These are phyloP conservation scores for Aphis craccivora DNA, from an alignment of 1,140 invertebrate genomes.

Conservation along the genomic window DNA sequence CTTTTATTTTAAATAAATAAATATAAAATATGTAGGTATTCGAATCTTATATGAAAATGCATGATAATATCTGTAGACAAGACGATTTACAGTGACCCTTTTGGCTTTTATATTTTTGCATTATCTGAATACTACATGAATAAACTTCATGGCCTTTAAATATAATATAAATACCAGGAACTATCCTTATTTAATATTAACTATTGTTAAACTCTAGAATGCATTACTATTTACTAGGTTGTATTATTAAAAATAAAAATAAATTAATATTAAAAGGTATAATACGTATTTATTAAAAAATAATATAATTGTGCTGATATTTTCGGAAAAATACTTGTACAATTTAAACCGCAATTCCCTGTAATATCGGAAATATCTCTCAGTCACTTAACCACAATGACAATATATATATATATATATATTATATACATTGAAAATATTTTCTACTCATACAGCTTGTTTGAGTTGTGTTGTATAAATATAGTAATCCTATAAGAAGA, in stretches of 20 bases:
- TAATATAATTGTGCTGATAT: background rate
- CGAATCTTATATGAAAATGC: background rate
- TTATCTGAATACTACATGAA: background rate
- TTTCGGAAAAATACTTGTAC: background rate
- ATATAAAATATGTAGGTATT: constrained; percentile 1
- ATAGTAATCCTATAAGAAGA: background rate
- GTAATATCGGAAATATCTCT: background rate
- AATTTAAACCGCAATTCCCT: background rate
- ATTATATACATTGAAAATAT: background rate
- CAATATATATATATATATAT: background rate
- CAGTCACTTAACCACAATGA: background rate
- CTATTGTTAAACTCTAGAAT: background rate
- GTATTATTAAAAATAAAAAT: background rate
- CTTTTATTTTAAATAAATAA: constrained; percentile 18
- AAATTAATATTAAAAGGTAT: background rate
- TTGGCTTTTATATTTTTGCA: background rate
- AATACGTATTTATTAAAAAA: background rate
- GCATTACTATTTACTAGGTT: background rate
- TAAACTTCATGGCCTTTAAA: background rate
- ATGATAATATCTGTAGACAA: constrained; percentile 10
- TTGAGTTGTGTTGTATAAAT: constrained; percentile 14
- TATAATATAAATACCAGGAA: background rate
- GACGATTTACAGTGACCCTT: constrained; percentile 19
- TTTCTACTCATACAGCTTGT: background rate
- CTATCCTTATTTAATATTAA: background rate